These are phyloP conservation scores for Diogma glabrata DNA, from an alignment of 2,888 invertebrate genomes.

Conservation along the genomic window DNA sequence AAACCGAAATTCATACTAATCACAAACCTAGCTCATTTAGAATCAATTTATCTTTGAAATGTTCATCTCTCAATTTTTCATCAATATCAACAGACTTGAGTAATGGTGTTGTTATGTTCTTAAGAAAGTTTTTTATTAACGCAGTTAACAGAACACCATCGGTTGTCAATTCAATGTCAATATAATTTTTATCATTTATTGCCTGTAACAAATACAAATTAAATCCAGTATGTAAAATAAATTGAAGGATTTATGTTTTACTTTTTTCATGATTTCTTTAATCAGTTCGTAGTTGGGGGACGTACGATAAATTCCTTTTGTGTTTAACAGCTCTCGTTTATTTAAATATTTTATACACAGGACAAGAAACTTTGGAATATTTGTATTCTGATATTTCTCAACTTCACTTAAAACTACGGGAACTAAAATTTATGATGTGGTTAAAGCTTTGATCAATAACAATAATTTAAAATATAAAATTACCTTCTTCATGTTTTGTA, in stretches of 20 bases:
- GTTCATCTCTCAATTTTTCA: background rate
- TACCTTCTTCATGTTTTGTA: too few relatives aligned
- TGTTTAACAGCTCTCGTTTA: background rate
- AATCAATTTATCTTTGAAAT: conserved; percentile 4
- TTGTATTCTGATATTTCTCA: background rate
- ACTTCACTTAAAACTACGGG: background rate
- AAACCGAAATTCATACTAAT: too few relatives aligned
- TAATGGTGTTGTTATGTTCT: background rate
- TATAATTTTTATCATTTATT: background rate
- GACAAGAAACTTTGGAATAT: background rate
- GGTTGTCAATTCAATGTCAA: background rate
- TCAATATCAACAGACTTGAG: conserved; percentile 1
- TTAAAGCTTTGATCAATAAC: too few relatives aligned
- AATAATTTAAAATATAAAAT: too few relatives aligned
- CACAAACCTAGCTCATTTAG: too few relatives aligned
- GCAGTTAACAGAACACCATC: background rate
- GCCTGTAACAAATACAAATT: background rate
- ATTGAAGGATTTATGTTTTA: background rate
- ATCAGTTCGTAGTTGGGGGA: background rate
- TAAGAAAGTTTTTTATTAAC: conserved; percentile 2
- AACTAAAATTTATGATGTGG: too few relatives aligned
- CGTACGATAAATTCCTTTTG: background rate
- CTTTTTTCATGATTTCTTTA: background rate
- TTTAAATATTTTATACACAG: background rate
- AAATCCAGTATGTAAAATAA: background rate